Percentiles rank a stretch among this genome's conserved stretches.
phyloP scores from a whole-genome alignment of 2,888 invertebrate species.

The Sympetrum striolatum region DNA sequence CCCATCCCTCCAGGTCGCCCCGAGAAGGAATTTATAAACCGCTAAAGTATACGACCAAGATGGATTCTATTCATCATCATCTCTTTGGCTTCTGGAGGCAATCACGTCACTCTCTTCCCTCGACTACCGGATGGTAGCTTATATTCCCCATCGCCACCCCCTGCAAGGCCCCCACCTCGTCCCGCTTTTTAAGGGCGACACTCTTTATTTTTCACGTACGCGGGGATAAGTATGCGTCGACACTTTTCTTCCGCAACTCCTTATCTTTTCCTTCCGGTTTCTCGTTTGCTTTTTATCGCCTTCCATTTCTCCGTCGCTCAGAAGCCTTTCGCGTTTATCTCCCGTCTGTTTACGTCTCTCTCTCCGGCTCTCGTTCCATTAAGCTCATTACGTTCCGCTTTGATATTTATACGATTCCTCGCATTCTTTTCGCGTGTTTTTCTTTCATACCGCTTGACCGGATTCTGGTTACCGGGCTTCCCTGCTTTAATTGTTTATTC shows the following conservation, averaged over 20 bases:
- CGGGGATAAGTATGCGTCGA: not conserved
- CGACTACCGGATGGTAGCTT: conserved; percentile 28
- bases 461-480: not conserved
- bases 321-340: not conserved
- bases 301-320: not conserved
- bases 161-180: not conserved
- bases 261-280: conserved; percentile 1
- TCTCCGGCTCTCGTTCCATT: not conserved
- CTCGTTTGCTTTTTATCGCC: not conserved
- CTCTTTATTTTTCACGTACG: not conserved
- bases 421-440: not conserved
- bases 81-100: not conserved
- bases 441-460: not conserved
- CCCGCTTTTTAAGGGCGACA: not conserved
- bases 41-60: conserved; percentile 23
- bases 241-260: not conserved
- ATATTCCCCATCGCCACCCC: not conserved
- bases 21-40: conserved; percentile 10
- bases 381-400: not conserved
- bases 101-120: not conserved
- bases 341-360: not conserved
- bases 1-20: not conserved
- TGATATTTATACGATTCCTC: not conserved
- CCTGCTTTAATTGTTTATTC: not conserved
- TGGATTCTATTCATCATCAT: conserved; percentile 35